Percentiles rank a stretch among this genome's conserved stretches.
Conservation (phyloP, 2,113 vertebrate species). For the Sinocyclocheilus anophthalmus region DNA sequence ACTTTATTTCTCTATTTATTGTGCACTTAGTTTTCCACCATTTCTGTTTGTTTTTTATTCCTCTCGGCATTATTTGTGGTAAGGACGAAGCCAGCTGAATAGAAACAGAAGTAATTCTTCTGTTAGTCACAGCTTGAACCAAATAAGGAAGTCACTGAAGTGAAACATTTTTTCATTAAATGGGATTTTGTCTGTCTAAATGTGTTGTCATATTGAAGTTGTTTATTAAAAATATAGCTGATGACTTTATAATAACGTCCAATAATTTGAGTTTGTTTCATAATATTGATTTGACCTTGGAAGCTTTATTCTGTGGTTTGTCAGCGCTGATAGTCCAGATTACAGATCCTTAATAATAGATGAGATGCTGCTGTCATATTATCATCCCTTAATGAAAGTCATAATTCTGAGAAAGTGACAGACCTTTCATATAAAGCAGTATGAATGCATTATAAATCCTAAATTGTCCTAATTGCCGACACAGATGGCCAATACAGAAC, state of each 20-base stretch:
- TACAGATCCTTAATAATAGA: background rate
- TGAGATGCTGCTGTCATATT: slow-evolving; percentile 36
- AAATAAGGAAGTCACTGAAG: background rate
- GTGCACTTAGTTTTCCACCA: background rate
- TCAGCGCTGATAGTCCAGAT: background rate
- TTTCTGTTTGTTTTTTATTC: slow-evolving; percentile 1
- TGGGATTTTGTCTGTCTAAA: background rate
- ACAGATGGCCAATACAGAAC: slow-evolving; percentile 50
- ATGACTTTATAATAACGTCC: background rate
- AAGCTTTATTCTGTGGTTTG: slow-evolving; percentile 23
- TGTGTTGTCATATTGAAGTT: background rate
- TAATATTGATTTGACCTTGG: slow-evolving; percentile 30
- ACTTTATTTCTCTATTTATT: background rate
- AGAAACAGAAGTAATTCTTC: background rate
- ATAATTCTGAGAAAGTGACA: slow-evolving; percentile 38
- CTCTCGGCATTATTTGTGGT: background rate
- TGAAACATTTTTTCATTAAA: background rate
- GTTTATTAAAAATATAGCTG: background rate
- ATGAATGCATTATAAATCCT: slow-evolving; percentile 38
- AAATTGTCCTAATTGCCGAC: slow-evolving; percentile 51
- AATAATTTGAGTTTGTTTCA: background rate
- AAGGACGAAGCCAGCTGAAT: background rate
- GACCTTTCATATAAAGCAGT: slow-evolving; percentile 36
- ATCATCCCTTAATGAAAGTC: slow-evolving; percentile 38
- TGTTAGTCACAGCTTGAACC: background rate